A percentile compares a stretch with the other conserved stretches of the same genome.
phyloP scores from a whole-genome alignment of 2,113 vertebrate genomes.

The Myocastor coypus region DNA sequence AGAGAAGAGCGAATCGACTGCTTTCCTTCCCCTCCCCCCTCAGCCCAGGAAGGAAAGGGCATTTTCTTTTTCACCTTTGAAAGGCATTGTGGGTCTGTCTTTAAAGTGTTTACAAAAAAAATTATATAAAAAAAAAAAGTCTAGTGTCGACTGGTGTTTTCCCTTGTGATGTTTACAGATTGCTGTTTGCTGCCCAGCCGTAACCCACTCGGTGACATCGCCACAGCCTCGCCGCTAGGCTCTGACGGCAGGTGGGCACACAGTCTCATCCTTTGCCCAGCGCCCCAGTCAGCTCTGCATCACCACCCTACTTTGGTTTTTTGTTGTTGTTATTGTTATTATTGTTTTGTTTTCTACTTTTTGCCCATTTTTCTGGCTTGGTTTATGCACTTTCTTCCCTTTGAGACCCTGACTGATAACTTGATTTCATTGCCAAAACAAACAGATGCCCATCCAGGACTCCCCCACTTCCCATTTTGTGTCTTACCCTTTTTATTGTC shows the following conservation, averaged over 20 bases:
- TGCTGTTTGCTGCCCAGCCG: slow-evolving; percentile 83
- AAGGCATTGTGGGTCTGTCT: slow-evolving; percentile 84
- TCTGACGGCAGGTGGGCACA: not conserved
- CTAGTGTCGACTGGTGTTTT: slow-evolving; percentile 88
- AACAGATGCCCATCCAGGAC: not conserved
- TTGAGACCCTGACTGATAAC: not conserved
- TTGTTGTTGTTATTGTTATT: not conserved
- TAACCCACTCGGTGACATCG: slow-evolving; percentile 79
- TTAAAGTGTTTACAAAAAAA: slow-evolving; percentile 90
- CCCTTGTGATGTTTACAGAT: slow-evolving; percentile 89
- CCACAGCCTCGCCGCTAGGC: slow-evolving; percentile 38
- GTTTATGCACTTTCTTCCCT: slow-evolving; percentile 74
- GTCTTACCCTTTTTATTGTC: not conserved
- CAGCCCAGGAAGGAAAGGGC: slow-evolving; percentile 80
- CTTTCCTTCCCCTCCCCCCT: slow-evolving; percentile 68
- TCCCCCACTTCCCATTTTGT: not conserved
- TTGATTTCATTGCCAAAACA: slow-evolving; percentile 85
- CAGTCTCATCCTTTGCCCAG: not conserved
- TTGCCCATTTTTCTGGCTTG: slow-evolving; percentile 61
- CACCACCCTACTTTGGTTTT: slow-evolving; percentile 30
- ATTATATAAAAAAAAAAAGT: slow-evolving; percentile 85
- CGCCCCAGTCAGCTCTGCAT: not conserved
- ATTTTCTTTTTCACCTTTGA: slow-evolving; percentile 82
- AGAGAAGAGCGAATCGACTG: slow-evolving; percentile 76
- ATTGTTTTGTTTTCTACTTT: not conserved